phyloP scores from a whole-genome alignment of 2,888 invertebrate genomes.

The Hypomecis atomaria region DNA sequence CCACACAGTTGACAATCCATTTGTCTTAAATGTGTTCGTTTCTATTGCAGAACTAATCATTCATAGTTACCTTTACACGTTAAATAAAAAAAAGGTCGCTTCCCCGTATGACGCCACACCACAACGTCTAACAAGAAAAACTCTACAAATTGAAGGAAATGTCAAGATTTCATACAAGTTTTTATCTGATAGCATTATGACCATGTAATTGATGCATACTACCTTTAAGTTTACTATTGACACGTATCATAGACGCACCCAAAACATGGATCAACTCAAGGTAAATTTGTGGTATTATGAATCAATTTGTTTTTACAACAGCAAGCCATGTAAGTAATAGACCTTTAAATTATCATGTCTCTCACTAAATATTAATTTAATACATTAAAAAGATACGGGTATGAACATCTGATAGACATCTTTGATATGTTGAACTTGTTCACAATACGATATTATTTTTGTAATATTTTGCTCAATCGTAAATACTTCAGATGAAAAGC shows the following conservation, averaged over 20 bases:
- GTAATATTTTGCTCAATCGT: too few species aligned
- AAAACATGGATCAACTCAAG: slow-evolving; percentile 9
- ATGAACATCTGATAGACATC: too few species aligned
- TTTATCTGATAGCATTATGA: slow-evolving; percentile 5
- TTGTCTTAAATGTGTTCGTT: too few species aligned
- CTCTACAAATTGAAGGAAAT: slow-evolving; percentile 6
- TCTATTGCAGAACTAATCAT: too few species aligned
- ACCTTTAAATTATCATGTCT: slow-evolving; percentile 1
- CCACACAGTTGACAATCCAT: too few species aligned
- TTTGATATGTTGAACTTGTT: too few species aligned
- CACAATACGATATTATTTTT: too few species aligned
- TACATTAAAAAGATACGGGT: neutral
- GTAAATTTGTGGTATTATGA: slow-evolving; percentile 5
- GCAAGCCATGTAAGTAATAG: neutral
- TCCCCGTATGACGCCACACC: slow-evolving; percentile 1
- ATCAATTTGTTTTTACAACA: slow-evolving; percentile 16
- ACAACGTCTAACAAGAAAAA: neutral
- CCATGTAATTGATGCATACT: slow-evolving; percentile 17
- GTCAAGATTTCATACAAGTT: slow-evolving; percentile 19
- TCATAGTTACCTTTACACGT: neutral
- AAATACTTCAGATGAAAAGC: too few species aligned
- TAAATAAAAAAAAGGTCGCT: neutral
- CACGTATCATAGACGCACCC: slow-evolving; percentile 22
- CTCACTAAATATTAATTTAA: neutral
- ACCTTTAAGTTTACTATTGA: slow-evolving; percentile 6